A percentile compares a stretch with the other conserved stretches of the same genome.
These are phyloP conservation scores for Carterocephalus palaemon DNA, from an alignment of 2,888 invertebrate species.

Conservation along the genomic window DNA sequence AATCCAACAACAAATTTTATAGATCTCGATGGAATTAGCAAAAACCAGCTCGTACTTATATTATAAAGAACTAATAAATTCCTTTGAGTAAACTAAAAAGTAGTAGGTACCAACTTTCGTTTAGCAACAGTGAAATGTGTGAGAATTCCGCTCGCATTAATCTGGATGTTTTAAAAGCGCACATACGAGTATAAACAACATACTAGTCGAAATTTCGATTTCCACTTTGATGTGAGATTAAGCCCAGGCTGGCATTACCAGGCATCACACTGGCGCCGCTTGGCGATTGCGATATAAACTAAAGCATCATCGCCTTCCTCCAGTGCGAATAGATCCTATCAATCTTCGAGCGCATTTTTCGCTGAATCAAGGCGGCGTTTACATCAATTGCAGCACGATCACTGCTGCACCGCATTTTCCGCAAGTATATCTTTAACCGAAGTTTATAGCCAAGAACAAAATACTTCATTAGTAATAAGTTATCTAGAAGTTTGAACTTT, in stretches of 20 bases:
- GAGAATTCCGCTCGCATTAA: constrained; percentile 8
- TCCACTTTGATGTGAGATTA: constrained; percentile 13
- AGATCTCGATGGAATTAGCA: too few species aligned
- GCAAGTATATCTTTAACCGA: too few species aligned
- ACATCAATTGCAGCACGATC: too few species aligned
- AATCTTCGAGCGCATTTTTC: constrained; percentile 3
- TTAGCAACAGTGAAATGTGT: neutral
- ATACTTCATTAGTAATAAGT: too few species aligned
- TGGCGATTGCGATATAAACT: constrained; percentile 12
- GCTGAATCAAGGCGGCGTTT: too few species aligned
- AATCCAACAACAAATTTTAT: too few species aligned
- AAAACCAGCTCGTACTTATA: too few species aligned
- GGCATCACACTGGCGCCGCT: neutral
- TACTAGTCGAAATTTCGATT: constrained; percentile 5
- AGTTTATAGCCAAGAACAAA: too few species aligned
- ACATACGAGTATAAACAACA: neutral
- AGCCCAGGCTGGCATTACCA: neutral
- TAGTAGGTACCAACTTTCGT: neutral
- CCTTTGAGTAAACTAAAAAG: neutral
- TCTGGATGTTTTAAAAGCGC: constrained; percentile 8
- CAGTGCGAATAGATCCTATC: constrained; percentile 7
- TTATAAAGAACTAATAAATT: neutral
- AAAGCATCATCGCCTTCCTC: constrained; percentile 6
- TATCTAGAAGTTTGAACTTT: too few species aligned
- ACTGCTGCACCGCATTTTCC: neutral